Conservation (phyloP, 2,888 invertebrate genomes). For the Parelbella ahira region DNA sequence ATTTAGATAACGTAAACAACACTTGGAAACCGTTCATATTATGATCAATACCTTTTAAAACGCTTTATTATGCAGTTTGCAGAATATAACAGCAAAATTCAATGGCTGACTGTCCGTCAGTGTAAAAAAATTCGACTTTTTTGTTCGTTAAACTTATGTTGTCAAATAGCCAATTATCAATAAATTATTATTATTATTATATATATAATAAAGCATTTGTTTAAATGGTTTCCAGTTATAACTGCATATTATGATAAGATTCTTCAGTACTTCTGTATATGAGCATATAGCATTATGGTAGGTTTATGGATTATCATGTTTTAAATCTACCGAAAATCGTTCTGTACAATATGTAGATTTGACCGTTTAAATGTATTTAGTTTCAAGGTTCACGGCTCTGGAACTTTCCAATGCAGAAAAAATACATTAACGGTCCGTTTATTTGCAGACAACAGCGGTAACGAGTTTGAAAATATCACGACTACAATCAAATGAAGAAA, state of each 20-base stretch:
- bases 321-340: neutral
- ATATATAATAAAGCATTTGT: too few species aligned
- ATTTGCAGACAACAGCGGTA: constrained; percentile 28
- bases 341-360: neutral
- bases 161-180: too few species aligned
- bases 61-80: too few species aligned
- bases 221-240: constrained; percentile 5
- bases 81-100: too few species aligned
- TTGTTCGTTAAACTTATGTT: too few species aligned
- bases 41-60: too few species aligned
- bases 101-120: too few species aligned
- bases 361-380: constrained; percentile 12
- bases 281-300: too few species aligned
- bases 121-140: too few species aligned
- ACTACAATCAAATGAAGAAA: constrained; percentile 42
- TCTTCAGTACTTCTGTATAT: constrained; percentile 24
- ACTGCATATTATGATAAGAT: constrained; percentile 24
- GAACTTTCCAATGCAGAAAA: constrained; percentile 23
- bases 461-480: constrained; percentile 35
- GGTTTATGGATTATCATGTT: neutral
- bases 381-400: constrained; percentile 4
- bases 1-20: too few species aligned
- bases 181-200: too few species aligned
- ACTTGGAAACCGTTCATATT: too few species aligned
- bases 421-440: constrained; percentile 23